These are phyloP conservation scores for Andrena dorsata DNA, from an alignment of 2,888 invertebrate species.

Conservation along the genomic window DNA sequence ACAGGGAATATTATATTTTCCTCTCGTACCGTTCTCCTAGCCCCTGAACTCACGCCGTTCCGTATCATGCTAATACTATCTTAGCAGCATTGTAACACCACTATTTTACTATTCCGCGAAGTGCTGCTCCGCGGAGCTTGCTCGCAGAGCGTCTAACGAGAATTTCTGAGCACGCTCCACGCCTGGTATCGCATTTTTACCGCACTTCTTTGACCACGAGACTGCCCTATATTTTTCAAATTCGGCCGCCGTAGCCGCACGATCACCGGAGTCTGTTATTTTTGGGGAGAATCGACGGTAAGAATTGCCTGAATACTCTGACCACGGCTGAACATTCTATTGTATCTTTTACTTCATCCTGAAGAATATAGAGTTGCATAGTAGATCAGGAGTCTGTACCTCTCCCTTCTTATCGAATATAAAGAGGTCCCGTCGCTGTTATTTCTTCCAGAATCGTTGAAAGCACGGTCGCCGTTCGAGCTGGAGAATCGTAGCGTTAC, in stretches of 20 bases:
- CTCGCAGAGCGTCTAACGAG: background rate
- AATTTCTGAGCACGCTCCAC: constrained; percentile 34
- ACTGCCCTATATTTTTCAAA: background rate
- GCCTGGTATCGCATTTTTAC: background rate
- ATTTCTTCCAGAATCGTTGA: background rate
- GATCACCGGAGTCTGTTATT: background rate
- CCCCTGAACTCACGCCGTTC: background rate
- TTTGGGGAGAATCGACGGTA: background rate
- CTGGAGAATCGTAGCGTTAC: background rate
- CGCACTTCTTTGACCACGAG: constrained; percentile 4
- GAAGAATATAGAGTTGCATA: too few relatives aligned
- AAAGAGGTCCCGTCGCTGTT: background rate
- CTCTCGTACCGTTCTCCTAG: background rate
- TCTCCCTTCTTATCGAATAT: too few relatives aligned
- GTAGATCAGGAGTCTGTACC: too few relatives aligned
- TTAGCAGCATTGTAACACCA: constrained; percentile 22
- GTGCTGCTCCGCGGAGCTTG: constrained; percentile 7
- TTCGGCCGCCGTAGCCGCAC: background rate
- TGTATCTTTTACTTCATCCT: too few relatives aligned
- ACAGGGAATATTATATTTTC: constrained; percentile 49
- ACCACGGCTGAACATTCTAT: background rate
- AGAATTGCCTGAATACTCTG: background rate
- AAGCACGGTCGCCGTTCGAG: background rate
- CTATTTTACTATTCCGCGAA: constrained; percentile 45
- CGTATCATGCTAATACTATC: constrained; percentile 41